These are phyloP conservation scores for Cliona cf. orientalis DNA, from an alignment of 37 sponge, comb jelly and placozoan species.

Conservation along the genomic window DNA sequence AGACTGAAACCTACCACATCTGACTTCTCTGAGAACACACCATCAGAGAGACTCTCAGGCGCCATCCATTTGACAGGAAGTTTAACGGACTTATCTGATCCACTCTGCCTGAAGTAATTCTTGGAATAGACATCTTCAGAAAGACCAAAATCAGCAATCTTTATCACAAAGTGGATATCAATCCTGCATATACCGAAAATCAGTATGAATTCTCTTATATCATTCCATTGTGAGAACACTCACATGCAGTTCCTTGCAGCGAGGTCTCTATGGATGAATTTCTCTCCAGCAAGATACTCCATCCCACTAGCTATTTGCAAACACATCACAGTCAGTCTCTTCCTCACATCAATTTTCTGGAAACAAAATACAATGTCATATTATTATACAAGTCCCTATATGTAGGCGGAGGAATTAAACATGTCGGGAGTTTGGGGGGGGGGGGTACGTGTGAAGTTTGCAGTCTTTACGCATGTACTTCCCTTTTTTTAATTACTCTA, in stretches of 20 bases:
- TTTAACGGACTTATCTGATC: neutral
- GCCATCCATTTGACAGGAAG: conserved; percentile 43
- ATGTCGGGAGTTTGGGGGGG: no score
- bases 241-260: conserved; percentile 39
- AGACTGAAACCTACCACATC: conserved; percentile 40
- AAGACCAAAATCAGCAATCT: conserved; percentile 42
- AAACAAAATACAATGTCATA: no score
- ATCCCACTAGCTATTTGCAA: conserved; percentile 31
- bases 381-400: no score
- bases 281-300: conserved; percentile 31
- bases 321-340: conserved; percentile 33
- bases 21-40: conserved; percentile 37
- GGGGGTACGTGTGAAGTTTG: no score
- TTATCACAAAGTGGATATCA: conserved; percentile 34
- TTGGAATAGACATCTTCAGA: conserved; percentile 29
- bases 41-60: conserved; percentile 34
- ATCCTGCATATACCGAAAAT: conserved; percentile 32
- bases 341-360: conserved; percentile 16
- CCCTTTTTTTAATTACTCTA: no score
- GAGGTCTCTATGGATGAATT: conserved; percentile 24
- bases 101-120: conserved; percentile 18
- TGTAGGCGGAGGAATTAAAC: no score
- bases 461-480: no score
- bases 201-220: neutral
- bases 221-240: neutral